A percentile compares a stretch with the other conserved stretches of the same genome.
These are phyloP conservation scores for Cryptus viduatorius DNA, from an alignment of 2,888 invertebrate genomes.

Conservation along the genomic window DNA sequence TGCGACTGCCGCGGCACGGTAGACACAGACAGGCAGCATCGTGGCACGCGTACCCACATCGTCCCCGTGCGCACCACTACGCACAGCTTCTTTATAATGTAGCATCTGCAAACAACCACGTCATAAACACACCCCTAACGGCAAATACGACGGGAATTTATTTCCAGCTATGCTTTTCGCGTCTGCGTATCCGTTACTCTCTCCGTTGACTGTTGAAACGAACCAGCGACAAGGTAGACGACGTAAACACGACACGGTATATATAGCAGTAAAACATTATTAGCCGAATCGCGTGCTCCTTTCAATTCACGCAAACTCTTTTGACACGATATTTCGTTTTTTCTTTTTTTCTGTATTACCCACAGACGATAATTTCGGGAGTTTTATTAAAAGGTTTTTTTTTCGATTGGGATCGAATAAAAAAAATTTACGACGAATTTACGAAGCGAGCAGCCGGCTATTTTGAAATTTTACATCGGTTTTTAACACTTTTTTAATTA, in stretches of 20 bases:
- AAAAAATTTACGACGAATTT: too few species aligned
- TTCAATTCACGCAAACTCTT: slow-evolving; percentile 4
- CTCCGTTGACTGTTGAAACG: slow-evolving; percentile 9
- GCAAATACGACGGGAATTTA: slow-evolving; percentile 70
- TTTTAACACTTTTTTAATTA: too few species aligned
- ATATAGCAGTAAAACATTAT: background rate
- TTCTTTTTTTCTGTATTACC: too few species aligned
- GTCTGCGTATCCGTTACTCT: slow-evolving; percentile 37
- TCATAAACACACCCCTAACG: slow-evolving; percentile 82
- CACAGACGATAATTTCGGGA: too few species aligned
- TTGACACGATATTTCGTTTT: background rate
- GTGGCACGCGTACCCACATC: slow-evolving; percentile 40
- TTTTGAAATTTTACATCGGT: too few species aligned
- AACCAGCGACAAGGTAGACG: slow-evolving; percentile 34
- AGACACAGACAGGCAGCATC: slow-evolving; percentile 34
- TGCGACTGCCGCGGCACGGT: background rate
- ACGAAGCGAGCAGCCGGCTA: too few species aligned
- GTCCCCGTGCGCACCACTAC: slow-evolving; percentile 67
- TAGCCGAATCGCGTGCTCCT: background rate
- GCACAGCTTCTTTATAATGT: slow-evolving; percentile 81
- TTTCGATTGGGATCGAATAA: too few species aligned
- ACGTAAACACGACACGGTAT: slow-evolving; percentile 27
- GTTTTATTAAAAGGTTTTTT: too few species aligned
- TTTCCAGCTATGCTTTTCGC: slow-evolving; percentile 33
- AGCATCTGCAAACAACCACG: slow-evolving; percentile 80